Evolutionary conservation across 2,888 invertebrate species (phyloP).

Genomic region (Ryuthela nishihirai): DNA sequence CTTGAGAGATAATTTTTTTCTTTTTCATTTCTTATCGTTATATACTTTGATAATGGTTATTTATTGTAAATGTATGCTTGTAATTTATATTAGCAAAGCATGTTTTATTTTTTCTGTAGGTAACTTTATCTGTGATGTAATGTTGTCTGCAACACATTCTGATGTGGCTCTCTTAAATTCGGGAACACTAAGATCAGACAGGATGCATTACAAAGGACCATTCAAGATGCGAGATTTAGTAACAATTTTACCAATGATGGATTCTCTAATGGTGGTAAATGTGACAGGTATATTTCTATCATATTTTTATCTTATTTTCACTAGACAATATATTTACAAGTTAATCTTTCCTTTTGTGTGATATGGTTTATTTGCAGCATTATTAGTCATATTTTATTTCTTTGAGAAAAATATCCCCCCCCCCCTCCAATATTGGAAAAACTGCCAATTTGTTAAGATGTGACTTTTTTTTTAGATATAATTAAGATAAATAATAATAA

Average conservation of each 20-base stretch:
- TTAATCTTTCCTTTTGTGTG: no score
- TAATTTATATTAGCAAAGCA: background rate
- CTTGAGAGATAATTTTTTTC: background rate
- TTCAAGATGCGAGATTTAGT: constrained; percentile 80
- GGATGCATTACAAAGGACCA: constrained; percentile 72
- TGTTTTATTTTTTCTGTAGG: constrained; percentile 55
- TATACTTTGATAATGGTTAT: background rate
- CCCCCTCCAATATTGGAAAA: no score
- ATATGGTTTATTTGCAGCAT: no score
- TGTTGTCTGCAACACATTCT: constrained; percentile 77
- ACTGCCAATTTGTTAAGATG: no score
- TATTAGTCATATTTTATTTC: no score
- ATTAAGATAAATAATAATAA: no score
- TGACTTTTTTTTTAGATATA: no score
- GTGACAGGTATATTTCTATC: constrained; percentile 62
- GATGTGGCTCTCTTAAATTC: constrained; percentile 83
- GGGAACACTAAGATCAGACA: constrained; percentile 75
- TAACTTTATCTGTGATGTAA: constrained; percentile 59
- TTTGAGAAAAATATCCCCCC: no score
- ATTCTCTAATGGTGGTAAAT: constrained; percentile 72
- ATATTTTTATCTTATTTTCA: no score
- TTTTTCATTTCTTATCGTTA: background rate
- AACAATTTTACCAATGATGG: constrained; percentile 78
- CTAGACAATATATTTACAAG: no score
- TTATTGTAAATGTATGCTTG: background rate